Evolutionary conservation across 2,888 invertebrate genomes (phyloP), one percentile per base, ranked within the genome.

Genomic region (Tridacna gigas): DNA sequence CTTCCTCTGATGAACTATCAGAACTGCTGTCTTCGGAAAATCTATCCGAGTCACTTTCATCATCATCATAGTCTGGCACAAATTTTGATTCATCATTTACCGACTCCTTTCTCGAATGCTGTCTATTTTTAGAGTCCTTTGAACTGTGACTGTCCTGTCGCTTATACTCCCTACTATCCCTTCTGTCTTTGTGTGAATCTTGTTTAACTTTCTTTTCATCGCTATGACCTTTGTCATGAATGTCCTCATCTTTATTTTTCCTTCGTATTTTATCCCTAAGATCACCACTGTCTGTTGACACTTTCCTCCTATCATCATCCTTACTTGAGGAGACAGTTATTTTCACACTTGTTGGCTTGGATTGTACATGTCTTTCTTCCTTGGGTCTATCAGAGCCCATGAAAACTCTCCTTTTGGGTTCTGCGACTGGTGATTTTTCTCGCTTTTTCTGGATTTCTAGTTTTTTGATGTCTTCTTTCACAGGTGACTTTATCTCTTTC

Each of bases 41-140:
- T 26, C 76, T 20, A 7, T 89, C 90, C 7, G 90, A 89, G 20
- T 88, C 83, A 78, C 87, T 85, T 47, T 81, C 83, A 77, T 84
- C 86, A 26, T 92, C 93, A 75, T 83, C 85, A 86, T 94, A 94
- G 84, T 94, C 93, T 0, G 94, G 94, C 60, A 90, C 93, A 90
- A 94, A 94, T 75, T 89, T 89, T 0, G 93, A 89, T 83, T 94
- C 93, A 78, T 93, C 94, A 63, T 92, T 86, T 26, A 92, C 84
- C 0, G 94, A 93, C 25, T 93, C 91, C 79, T 93, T 93, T 9
- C 94, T 67, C 11, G 80, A 80, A 7, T 74, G 15, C 28, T 65
- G 25, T 48, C 65, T 77, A n/a, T 79, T 74, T 37, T 73, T 73
- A 20, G 28, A 12, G 25, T 74, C 61, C 28, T 65, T 65, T 48